Conservation (phyloP, 2,113 vertebrate species). For the Myrmecobius fasciatus region DNA sequence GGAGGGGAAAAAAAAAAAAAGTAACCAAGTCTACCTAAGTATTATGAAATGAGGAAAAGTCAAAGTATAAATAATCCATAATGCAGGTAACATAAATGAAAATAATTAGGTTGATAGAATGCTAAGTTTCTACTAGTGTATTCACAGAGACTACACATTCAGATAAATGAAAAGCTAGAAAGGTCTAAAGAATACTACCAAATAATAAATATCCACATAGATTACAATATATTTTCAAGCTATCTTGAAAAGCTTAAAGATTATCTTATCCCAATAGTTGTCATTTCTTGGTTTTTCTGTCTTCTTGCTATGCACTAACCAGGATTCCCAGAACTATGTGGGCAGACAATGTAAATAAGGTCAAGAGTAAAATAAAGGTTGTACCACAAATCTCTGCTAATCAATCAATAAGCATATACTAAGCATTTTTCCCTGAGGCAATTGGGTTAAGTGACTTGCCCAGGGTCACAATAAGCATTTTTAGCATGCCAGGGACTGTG, state of each 20-base stretch:
- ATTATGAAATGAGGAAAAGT: not conserved
- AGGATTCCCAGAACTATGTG: not conserved
- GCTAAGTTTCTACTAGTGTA: not conserved
- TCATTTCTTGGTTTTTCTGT: not conserved
- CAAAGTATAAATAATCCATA: not conserved
- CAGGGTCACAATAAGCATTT: too few species aligned
- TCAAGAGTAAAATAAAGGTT: not conserved
- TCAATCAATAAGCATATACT: not conserved
- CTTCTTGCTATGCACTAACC: not conserved
- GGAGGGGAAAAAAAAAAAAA: not conserved
- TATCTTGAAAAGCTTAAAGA: not conserved
- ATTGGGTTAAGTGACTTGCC: too few species aligned
- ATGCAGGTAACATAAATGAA: not conserved
- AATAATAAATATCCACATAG: constrained; percentile 21
- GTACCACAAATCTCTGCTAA: not conserved
- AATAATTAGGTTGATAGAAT: not conserved
- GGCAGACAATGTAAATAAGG: not conserved
- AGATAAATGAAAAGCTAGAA: constrained; percentile 30
- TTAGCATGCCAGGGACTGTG: not conserved
- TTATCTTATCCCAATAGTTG: not conserved
- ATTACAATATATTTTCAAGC: constrained; percentile 32
- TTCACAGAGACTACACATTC: constrained; percentile 16
- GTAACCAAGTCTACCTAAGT: not conserved
- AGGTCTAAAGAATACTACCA: constrained; percentile 14
- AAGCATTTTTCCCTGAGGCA: not conserved